phyloP scores from a whole-genome alignment of 2,797 vertebrate genomes.

The Allobates femoralis region DNA sequence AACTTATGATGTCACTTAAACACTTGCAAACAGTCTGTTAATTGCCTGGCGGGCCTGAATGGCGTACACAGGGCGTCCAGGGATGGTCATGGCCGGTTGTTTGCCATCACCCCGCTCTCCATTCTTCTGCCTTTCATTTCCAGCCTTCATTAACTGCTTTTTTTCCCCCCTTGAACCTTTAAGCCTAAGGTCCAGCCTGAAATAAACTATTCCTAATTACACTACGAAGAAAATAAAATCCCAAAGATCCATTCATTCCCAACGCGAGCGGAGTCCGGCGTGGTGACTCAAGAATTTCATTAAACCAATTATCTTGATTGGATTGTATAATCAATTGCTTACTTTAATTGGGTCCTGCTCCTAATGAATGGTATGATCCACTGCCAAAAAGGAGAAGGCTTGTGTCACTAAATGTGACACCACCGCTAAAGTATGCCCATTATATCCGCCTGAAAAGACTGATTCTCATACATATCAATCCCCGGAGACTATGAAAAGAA shows the following conservation, averaged over 20 bases:
- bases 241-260: conserved; percentile 72
- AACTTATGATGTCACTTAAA: conserved; percentile 58
- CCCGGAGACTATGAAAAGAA: conserved; percentile 75
- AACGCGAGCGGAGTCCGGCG: conserved; percentile 69
- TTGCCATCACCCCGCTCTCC: conserved; percentile 72
- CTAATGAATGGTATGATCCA: conserved; percentile 73
- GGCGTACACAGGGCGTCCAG: conserved; percentile 60
- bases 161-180: conserved; percentile 66
- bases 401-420: conserved; percentile 82
- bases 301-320: conserved; percentile 91
- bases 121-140: conserved; percentile 72
- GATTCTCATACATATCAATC: conserved; percentile 74
- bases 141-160: conserved; percentile 71
- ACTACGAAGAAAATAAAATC: conserved; percentile 65
- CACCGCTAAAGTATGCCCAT: conserved; percentile 78
- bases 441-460: conserved; percentile 68
- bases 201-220: conserved; percentile 74
- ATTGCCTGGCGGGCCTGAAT: conserved; percentile 32
- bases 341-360: conserved; percentile 81
- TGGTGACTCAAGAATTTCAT: conserved; percentile 75
- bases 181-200: conserved; percentile 64
- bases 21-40: conserved; percentile 67
- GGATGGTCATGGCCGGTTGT: conserved; percentile 68
- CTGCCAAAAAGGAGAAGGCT: conserved; percentile 84
- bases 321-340: conserved; percentile 79